Conservation (phyloP, 2,113 vertebrate species). For the Amia ocellicauda region DNA sequence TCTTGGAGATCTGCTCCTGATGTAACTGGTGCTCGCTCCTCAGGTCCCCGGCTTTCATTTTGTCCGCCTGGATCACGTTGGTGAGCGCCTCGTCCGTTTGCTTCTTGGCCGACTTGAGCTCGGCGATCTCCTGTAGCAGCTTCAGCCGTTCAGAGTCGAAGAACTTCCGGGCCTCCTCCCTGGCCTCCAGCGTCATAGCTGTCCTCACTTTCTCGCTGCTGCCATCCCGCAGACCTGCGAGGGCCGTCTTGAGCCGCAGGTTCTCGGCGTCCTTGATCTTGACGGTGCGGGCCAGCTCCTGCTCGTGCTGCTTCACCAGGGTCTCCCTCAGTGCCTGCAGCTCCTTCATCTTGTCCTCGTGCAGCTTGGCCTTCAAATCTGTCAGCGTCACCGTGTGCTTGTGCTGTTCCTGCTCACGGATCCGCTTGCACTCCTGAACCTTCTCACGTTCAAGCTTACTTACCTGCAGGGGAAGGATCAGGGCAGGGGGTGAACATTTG, state of each 20-base stretch:
- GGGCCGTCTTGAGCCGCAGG: constrained; percentile 85
- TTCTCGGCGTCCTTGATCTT: constrained; percentile 94
- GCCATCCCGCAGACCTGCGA: constrained; percentile 85
- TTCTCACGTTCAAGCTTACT: constrained; percentile 94
- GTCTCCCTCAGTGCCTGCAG: constrained; percentile 88
- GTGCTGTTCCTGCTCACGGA: constrained; percentile 93
- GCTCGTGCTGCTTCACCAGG: constrained; percentile 92
- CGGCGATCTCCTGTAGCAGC: constrained; percentile 88
- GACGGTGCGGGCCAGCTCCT: constrained; percentile 84
- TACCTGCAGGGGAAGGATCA: constrained; percentile 61
- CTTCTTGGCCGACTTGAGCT: constrained; percentile 87
- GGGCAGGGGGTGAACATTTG: too few relatives aligned
- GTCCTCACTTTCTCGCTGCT: constrained; percentile 95
- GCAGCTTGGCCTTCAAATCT: constrained; percentile 91
- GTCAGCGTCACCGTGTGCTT: constrained; percentile 90
- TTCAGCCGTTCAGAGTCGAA: constrained; percentile 94
- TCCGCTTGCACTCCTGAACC: constrained; percentile 90
- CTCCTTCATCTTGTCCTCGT: constrained; percentile 97
- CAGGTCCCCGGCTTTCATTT: constrained; percentile 95
- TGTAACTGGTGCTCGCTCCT: constrained; percentile 94
- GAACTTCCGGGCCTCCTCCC: constrained; percentile 91
- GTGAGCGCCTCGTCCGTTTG: constrained; percentile 93
- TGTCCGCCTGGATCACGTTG: constrained; percentile 93
- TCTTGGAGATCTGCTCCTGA: constrained; percentile 94
- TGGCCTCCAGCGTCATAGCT: constrained; percentile 86